Base-by-base conservation (phyloP, 2,113 vertebrate genomes). In the Glareola pratincola region DNA sequence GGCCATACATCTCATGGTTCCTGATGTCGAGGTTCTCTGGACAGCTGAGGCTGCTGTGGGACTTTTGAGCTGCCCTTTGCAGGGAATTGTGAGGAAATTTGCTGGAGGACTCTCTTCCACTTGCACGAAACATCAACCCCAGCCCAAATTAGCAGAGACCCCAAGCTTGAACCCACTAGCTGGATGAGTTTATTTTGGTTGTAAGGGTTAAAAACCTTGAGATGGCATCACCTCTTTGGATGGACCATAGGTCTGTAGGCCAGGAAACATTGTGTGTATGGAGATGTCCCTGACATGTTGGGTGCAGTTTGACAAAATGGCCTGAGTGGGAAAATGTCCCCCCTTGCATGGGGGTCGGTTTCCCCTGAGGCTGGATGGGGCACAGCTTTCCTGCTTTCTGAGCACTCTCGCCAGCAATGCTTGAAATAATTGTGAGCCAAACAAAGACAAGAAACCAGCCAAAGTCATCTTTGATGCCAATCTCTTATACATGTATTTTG, bases 121-220 rank as follows among this genome's bases (percentile, higher is more conserved):
- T 79, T 56, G 32, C 23, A 47, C 0, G 0, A 41, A 2, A 0
- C 36, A 14, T 39, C 50, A 43, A 30, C 15, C 23, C 43, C 45
- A 29, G 9, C 3, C 24, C 48, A 48, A 69, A 32, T 4, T 24
- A 53, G 5, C 0, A 1, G 77, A 53, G 36, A 62, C 14, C 4
- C 37, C 34, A 41, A 66, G 24, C 19, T 27, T 36, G 60, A 37
- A 59, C n/a, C 17, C 4, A 0, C 4, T n/a, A 16, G 24, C 50
- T 71, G n/a, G 9, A 0, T 45, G 60, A 90, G 14, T 17, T 62
- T 14, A 34, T 67, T 73, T 60, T 16, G 9, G 3, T 9, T 41
- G 11, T 7, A 29, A 83, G 14, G 26, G 2, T 2, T 26, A 18
- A 89, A 80, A 81, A 2, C 23, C 30, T 3, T 23, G 63, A 83